phyloP scores from a whole-genome alignment of 2,888 invertebrate genomes.

The Gandaritis pyraliata region DNA sequence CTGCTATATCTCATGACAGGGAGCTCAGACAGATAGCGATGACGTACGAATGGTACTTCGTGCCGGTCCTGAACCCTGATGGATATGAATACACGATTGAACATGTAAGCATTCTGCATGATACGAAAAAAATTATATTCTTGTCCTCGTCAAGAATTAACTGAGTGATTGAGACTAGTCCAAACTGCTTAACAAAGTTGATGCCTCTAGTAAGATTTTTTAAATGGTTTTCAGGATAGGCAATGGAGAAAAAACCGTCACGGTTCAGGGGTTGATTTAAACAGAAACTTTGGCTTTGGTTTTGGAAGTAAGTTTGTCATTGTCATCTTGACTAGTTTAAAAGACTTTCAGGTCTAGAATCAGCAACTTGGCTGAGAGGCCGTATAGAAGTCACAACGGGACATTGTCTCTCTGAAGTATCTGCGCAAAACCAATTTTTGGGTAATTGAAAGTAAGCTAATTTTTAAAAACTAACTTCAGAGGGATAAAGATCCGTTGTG shows the following conservation, averaged over 20 bases:
- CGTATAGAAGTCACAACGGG: no score
- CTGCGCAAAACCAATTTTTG: no score
- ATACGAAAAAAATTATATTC: no score
- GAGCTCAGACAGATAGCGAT: constrained; percentile 70
- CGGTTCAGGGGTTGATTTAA: constrained; percentile 84
- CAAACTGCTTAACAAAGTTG: background rate
- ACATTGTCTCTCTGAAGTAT: no score
- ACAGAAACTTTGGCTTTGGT: constrained; percentile 85
- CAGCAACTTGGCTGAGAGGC: no score
- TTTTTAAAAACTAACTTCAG: no score
- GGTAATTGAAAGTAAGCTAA: no score
- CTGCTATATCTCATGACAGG: constrained; percentile 60
- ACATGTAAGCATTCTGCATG: background rate
- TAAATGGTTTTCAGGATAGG: constrained; percentile 69
- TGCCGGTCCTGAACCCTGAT: constrained; percentile 90
- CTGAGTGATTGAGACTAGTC: no score
- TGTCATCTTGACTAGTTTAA: no score
- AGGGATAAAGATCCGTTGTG: no score
- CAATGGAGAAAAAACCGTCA: constrained; percentile 86
- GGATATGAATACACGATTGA: constrained; percentile 86
- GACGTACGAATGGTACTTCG: constrained; percentile 87
- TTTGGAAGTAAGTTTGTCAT: constrained; percentile 72
- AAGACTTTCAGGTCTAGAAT: no score
- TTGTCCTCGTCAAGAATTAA: no score
- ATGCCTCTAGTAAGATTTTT: background rate